Base-by-base conservation (phyloP, 1,140 invertebrate species). In the Drosophila micromelanica region DNA sequence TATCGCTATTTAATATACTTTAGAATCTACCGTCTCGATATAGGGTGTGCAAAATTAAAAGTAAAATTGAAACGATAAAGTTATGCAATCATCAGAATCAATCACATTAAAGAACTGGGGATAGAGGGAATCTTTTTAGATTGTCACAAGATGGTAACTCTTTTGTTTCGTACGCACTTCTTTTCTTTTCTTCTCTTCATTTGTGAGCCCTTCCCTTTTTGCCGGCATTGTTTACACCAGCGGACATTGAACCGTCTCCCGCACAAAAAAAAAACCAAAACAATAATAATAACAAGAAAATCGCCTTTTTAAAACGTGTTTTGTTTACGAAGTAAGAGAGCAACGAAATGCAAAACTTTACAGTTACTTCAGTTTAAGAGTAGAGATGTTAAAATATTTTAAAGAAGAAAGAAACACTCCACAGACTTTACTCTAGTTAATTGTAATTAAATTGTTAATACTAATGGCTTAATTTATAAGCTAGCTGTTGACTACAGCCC, bases 211-310 rank as follows among this genome's bases (percentile, higher is more conserved):
- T n/a, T 30, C 12, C 1, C 5, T 11, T 11, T 60, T n/a, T 48
- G 13, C 64, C 3, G 7, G 20, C 13, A 11, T 32, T 61, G 35
- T 73, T 61, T 55, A 55, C 42, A 6, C 6, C n/a, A 9, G 59
- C 27, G 80, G 48, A 30, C 76, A 80, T 70, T 85, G 68, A 85
- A 85, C 80, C 57, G 56, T 8, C 17, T 12, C 3, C 13, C 11
- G 61, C 56, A 51, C 5, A 45, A 23, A 40, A 63, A 23, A 40
- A 63, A 35, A 75, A 51, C 38, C 5, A 45, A 23, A 40, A 63
- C 40, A 75, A 51, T 42, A 68, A 63, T 38, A 9, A 72, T 40
- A 38, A 46, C 49, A 30, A 64, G 54, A 32, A 9, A 62, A 68
- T 59, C 45, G 20, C n/a, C 11, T 48, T 45, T 42, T 48, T 56